phyloP scores from a whole-genome alignment of 2,888 invertebrate genomes.

The Liodrosophila aerea region DNA sequence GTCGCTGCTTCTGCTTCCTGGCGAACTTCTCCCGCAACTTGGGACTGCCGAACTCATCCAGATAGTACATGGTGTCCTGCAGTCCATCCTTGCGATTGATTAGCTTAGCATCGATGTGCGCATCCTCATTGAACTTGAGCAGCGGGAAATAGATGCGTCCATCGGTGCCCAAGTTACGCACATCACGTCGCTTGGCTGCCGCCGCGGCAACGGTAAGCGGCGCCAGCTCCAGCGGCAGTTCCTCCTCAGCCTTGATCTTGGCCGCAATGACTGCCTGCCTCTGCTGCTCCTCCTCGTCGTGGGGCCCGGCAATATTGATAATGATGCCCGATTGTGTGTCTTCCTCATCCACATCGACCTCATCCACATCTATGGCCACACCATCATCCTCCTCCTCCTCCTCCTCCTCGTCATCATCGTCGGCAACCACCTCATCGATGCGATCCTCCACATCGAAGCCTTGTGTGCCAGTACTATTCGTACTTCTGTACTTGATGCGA shows the following conservation, averaged over 20 bases:
- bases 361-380: constrained; percentile 52
- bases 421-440: constrained; percentile 76
- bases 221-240: constrained; percentile 42
- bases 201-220: constrained; percentile 49
- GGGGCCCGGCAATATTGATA: constrained; percentile 44
- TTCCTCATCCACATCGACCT: constrained; percentile 48
- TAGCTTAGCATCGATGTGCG: constrained; percentile 79
- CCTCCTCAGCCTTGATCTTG: constrained; percentile 38
- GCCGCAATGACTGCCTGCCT: constrained; percentile 20
- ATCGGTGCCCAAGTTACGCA: constrained; percentile 69
- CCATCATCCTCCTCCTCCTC: constrained; percentile 49
- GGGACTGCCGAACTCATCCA: constrained; percentile 82
- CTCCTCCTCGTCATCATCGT: constrained; percentile 62
- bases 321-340: constrained; percentile 68
- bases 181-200: constrained; percentile 43
- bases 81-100: constrained; percentile 82
- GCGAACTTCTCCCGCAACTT: constrained; percentile 81
- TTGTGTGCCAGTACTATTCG: constrained; percentile 74
- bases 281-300: constrained; percentile 15
- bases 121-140: constrained; percentile 78
- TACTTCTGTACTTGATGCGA: constrained; percentile 76
- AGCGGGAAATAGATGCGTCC: constrained; percentile 78
- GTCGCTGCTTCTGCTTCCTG: constrained; percentile 78
- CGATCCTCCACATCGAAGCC: constrained; percentile 77
- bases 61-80: constrained; percentile 82